Evolutionary conservation across 2,888 invertebrate genomes (phyloP), one percentile per base, ranked within the genome.

Genomic region (Acanthosepion esculentum): DNA sequence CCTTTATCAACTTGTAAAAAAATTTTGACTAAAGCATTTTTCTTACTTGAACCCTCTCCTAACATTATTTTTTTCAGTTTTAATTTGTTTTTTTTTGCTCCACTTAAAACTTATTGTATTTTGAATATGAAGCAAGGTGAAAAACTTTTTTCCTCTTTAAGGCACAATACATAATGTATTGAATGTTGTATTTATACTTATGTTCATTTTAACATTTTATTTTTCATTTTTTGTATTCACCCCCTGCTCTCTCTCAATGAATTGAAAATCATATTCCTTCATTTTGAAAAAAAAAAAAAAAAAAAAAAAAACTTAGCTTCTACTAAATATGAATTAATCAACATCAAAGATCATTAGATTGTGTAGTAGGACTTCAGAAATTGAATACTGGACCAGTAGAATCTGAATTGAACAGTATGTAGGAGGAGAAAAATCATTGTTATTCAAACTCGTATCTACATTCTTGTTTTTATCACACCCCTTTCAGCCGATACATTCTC

Each of bases 91-190:
- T 33, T n/a, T n/a, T 78, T 78, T 15, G n/a, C 15, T 15, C 20
- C 3, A 15, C 1, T n/a, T 33, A 33, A 78, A 15, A n/a, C n/a
- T n/a, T 15, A 41, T 41, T 41, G 33, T 78, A 78, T 78, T 78
- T 78, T n/a, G n/a, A 78, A 78, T 78, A 78, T 78, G 78, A 78
- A 78, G 78, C 78, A 78, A 78, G n/a, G 78, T 78, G 33, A 78
- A 78, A 10, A 78, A 78, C 12, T 33, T 0, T 4, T 78, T 78
- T 78, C 3, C 18, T 78, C 15, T 78, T 33, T 18, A 78, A 33
- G 33, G 78, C 5, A n/a, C 78, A 78, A 78, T 78, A 78, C 78
- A 78, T 78, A 8, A 33, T 78, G 78, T 78, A 78, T 78, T 78
- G 78, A 12, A 78, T n/a, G 12, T 78, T 78, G 33, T 78, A 78